Percentiles rank a stretch among this genome's conserved stretches.
phyloP scores from a whole-genome alignment of 2,888 invertebrate species.

The Prionchulus punctatus region DNA sequence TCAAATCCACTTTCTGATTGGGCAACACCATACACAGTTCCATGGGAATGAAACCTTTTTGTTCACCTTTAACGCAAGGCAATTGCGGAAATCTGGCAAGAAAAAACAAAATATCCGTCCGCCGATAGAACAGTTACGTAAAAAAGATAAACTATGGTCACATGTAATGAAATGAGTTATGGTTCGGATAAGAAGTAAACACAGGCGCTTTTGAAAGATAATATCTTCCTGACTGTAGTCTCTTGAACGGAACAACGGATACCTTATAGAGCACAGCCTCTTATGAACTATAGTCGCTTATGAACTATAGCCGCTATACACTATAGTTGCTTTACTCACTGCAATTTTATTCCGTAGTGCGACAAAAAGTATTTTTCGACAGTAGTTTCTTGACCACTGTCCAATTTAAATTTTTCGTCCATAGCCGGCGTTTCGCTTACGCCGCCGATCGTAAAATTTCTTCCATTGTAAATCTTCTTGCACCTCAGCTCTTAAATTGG shows the following conservation, averaged over 20 bases:
- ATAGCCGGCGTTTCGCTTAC: neutral
- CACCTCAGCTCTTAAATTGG: too few species aligned
- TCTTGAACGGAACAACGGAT: too few species aligned
- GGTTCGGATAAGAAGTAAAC: too few species aligned
- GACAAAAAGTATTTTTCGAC: neutral
- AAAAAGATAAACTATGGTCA: too few species aligned
- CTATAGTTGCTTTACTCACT: too few species aligned
- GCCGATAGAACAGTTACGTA: neutral
- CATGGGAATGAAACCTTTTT: neutral
- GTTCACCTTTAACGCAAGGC: neutral
- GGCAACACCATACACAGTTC: neutral
- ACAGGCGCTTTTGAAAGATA: too few species aligned
- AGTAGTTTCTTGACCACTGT: neutral
- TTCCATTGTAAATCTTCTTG: neutral
- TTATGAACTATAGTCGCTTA: too few species aligned
- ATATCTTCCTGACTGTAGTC: too few species aligned
- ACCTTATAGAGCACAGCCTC: too few species aligned
- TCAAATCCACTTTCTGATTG: conserved; percentile 4
- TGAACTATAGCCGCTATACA: too few species aligned
- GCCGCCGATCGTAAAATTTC: neutral
- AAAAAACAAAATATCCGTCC: neutral
- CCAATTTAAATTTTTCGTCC: neutral
- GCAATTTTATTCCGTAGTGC: too few species aligned
- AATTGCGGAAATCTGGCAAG: neutral
- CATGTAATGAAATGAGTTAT: too few species aligned